These are phyloP conservation scores for Cottoperca gobio DNA, from an alignment of 2,797 vertebrate genomes.

Conservation along the genomic window DNA sequence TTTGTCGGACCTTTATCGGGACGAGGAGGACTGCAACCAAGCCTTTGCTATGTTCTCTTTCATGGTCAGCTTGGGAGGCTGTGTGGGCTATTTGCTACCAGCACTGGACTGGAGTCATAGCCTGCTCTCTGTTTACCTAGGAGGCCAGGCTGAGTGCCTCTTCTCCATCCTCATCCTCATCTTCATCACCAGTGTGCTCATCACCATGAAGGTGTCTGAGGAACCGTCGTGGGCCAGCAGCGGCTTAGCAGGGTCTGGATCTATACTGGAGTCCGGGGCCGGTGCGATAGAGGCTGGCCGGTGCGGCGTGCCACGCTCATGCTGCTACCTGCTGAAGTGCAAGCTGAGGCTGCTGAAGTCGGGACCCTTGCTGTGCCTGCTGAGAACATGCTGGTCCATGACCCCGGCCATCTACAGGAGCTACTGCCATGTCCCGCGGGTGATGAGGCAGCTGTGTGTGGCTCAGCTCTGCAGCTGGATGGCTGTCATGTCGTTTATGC, in stretches of 20 bases:
- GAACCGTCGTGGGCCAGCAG: conserved; percentile 62
- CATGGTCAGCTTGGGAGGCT: conserved; percentile 88
- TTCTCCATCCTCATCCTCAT: conserved; percentile 86
- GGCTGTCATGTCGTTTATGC: conserved; percentile 88
- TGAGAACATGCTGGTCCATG: conserved; percentile 84
- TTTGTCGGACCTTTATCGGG: conserved; percentile 84
- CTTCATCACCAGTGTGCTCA: conserved; percentile 83
- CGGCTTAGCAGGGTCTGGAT: neutral
- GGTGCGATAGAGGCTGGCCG: conserved; percentile 40
- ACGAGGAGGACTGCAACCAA: conserved; percentile 83
- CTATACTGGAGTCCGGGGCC: conserved; percentile 50
- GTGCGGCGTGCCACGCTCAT: conserved; percentile 72
- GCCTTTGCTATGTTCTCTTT: conserved; percentile 89
- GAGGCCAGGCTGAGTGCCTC: conserved; percentile 83
- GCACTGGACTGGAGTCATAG: conserved; percentile 85
- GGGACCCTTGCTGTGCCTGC: conserved; percentile 80
- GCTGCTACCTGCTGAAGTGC: conserved; percentile 78
- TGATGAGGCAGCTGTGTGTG: conserved; percentile 84
- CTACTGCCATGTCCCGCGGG: conserved; percentile 85
- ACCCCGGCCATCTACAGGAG: conserved; percentile 85
- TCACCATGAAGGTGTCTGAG: conserved; percentile 86
- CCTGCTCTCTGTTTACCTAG: conserved; percentile 79
- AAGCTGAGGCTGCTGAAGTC: conserved; percentile 77
- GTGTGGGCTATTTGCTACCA: conserved; percentile 86
- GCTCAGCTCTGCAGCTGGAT: conserved; percentile 90